Evolutionary conservation across 2,797 vertebrate genomes (phyloP).

Genomic region (Lycodopsis pacificus): DNA sequence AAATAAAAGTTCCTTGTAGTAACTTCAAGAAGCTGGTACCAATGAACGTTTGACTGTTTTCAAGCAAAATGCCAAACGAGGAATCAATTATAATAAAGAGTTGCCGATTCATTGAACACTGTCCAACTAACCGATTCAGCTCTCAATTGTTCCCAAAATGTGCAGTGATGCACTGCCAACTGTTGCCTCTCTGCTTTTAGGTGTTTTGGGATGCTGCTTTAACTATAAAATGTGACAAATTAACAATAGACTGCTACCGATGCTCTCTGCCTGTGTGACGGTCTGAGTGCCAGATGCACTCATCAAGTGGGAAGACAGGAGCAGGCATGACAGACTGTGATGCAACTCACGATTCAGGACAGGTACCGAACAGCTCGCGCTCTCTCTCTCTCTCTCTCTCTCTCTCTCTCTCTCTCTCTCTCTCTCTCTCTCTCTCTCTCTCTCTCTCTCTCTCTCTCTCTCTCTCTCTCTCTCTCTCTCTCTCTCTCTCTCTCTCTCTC

Average conservation of each 20-base stretch:
- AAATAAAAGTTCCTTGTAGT: not conserved
- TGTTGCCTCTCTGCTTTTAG: not conserved
- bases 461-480: not conserved
- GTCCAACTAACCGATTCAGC: too few relatives aligned
- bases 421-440: not conserved
- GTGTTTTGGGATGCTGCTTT: not conserved
- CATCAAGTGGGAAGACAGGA: conserved; percentile 24
- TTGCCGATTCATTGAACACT: too few relatives aligned
- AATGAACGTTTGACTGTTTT: not conserved
- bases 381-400: too few relatives aligned
- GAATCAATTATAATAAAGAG: too few relatives aligned
- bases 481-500: not conserved
- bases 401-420: not conserved
- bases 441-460: not conserved
- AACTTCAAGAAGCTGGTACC: not conserved
- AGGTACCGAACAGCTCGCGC: conserved; percentile 16
- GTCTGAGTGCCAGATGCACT: conserved; percentile 2
- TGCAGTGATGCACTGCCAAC: not conserved
- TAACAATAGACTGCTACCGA: not conserved
- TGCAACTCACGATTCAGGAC: conserved; percentile 35
- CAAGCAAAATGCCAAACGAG: not conserved
- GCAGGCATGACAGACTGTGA: conserved; percentile 32
- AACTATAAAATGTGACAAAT: not conserved
- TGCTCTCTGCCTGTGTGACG: not conserved
- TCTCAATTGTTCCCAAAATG: not conserved